Base-by-base conservation (phyloP, 2,888 invertebrate genomes). In the Mythimna impura region DNA sequence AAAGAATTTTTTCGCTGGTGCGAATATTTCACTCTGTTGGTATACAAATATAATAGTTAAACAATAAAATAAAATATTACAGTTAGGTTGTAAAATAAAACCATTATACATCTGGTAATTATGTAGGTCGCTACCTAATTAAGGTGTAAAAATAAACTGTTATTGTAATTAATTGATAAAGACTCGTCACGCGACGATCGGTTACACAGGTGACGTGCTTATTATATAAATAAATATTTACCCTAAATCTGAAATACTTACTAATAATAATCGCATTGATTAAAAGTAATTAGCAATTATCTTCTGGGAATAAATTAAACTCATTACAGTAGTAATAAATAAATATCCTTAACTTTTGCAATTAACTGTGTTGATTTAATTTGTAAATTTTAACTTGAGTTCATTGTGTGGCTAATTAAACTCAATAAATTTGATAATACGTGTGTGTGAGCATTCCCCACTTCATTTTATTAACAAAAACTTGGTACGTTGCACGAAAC, bases 401-500 rank as follows among this genome's bases (percentile, higher is more conserved):
- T 66, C 52, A 71, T 64, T 65, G 66, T 77, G 72, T 72, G 65
- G 7, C 55, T 66, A 71, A 77, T 64, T 77, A 25, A 52, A 54
- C 9, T 54, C 60, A 30, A 47, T 63, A 64, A 66, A 36, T 20
- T 66, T 3, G 1, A 55, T 61, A 76, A 30, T 25, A 22, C 17
- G 12, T 67, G 60, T 58, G 63, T 54, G 54, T 71, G 30, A 22
- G 36, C 2, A 54, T 54, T 71, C 3, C 14, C 5, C 20, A 47
- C 20, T 60, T 71, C 54, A 47, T 63, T 36, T 36, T 43, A 58
- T 43, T 60, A 77, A 12, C 47, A 61, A 47, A 36, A 57, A 12
- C 14, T 36, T 5, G 0, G 25, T 57, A 22, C 62, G 34, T 54
- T 52, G 43, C 57, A 52, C 30, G 55, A n/a, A 55, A 52, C 30